These are phyloP conservation scores for Lithophane socia DNA, from an alignment of 2,888 invertebrate genomes.

Conservation along the genomic window DNA sequence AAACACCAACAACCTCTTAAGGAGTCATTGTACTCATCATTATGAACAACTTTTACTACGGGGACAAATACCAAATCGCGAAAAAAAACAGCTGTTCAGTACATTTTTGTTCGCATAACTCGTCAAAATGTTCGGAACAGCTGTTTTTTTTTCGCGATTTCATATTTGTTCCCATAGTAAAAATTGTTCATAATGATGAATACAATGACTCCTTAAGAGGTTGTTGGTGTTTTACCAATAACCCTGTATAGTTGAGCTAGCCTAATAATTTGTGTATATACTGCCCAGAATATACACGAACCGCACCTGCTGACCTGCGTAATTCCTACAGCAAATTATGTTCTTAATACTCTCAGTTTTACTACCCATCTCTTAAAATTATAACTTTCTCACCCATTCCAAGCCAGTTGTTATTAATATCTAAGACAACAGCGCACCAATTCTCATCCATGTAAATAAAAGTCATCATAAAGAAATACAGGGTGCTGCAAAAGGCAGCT, in stretches of 20 bases:
- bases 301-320: background rate
- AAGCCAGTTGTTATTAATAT: background rate
- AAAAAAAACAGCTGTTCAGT: too few species aligned
- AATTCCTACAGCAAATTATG: background rate
- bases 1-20: too few species aligned
- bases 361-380: background rate
- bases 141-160: too few species aligned
- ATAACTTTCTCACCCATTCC: background rate
- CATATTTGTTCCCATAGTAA: too few species aligned
- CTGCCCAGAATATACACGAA: background rate
- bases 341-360: background rate
- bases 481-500: constrained; percentile 31
- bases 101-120: too few species aligned
- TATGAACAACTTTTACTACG: too few species aligned
- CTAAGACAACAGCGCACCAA: constrained; percentile 11
- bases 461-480: constrained; percentile 30
- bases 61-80: too few species aligned
- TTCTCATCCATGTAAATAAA: constrained; percentile 35
- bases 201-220: too few species aligned
- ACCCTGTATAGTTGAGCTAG: background rate
- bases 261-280: background rate
- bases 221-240: too few species aligned
- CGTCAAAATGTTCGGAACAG: too few species aligned
- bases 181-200: too few species aligned
- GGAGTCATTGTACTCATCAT: too few species aligned